Evolutionary conservation across 1,140 invertebrate genomes (phyloP).

Genomic region (Pogonomyrmex californicus): DNA sequence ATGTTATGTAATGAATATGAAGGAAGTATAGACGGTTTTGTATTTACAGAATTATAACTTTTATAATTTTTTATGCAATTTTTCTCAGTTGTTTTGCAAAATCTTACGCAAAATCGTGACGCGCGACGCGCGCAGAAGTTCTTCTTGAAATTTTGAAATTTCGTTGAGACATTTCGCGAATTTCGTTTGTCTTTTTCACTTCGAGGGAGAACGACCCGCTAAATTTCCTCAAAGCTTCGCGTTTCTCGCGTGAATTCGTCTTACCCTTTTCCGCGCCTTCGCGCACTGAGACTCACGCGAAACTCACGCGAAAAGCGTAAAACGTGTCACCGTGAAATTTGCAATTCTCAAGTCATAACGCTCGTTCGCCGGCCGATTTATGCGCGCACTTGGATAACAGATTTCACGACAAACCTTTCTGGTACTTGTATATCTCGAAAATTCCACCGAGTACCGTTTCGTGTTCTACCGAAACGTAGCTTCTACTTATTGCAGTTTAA

Average conservation of each 20-base stretch:
- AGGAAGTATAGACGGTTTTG: background rate
- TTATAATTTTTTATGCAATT: conserved; percentile 8
- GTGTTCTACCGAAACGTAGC: background rate
- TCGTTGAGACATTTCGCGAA: conserved; percentile 28
- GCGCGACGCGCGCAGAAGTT: background rate
- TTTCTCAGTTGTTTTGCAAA: background rate
- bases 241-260: background rate
- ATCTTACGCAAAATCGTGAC: background rate
- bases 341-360: conserved; percentile 8
- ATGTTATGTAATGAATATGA: background rate
- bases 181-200: conserved; percentile 49
- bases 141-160: conserved; percentile 20
- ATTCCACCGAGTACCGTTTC: conserved; percentile 21
- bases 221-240: conserved; percentile 36
- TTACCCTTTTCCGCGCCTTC: background rate
- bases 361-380: conserved; percentile 28
- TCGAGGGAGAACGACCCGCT: background rate
- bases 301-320: conserved; percentile 16
- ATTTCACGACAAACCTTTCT: conserved; percentile 4
- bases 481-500: background rate
- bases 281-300: background rate
- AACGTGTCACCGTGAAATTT: conserved; percentile 12
- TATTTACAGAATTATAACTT: background rate
- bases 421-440: conserved; percentile 10
- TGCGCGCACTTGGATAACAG: conserved; percentile 25